A percentile compares a stretch with the other conserved stretches of the same genome.
phyloP scores from a whole-genome alignment of 2,888 invertebrate species.

The Rotaria socialis region DNA sequence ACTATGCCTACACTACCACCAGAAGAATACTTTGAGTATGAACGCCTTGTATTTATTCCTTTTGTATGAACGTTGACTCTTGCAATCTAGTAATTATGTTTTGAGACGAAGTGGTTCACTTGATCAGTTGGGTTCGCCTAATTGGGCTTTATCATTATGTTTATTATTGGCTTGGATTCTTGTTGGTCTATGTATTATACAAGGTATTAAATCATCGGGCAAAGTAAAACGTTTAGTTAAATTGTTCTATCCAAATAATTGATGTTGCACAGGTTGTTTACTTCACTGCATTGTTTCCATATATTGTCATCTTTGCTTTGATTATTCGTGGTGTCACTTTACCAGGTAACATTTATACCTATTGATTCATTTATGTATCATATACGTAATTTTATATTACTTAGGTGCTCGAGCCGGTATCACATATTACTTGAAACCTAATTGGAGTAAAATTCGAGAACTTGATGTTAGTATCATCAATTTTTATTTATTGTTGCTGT shows the following conservation, averaged over 20 bases:
- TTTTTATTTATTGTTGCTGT: too few relatives aligned
- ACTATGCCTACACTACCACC: background rate
- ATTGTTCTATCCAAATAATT: too few relatives aligned
- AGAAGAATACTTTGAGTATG: conserved; percentile 25
- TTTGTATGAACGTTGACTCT: too few relatives aligned
- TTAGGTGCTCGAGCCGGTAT: conserved; percentile 40
- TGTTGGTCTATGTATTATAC: conserved; percentile 39
- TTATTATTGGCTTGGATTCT: conserved; percentile 45
- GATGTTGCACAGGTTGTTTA: conserved; percentile 40
- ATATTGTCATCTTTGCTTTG: conserved; percentile 43
- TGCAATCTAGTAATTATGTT: background rate
- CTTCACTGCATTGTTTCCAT: conserved; percentile 45
- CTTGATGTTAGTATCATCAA: conserved; percentile 9
- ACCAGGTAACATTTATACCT: background rate
- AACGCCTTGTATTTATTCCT: background rate
- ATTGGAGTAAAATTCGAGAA: conserved; percentile 40
- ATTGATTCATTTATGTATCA: too few relatives aligned
- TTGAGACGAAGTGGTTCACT: conserved; percentile 10
- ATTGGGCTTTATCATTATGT: conserved; percentile 43
- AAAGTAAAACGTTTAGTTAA: conserved; percentile 23
- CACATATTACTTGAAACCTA: conserved; percentile 40
- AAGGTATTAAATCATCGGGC: conserved; percentile 46
- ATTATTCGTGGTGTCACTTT: conserved; percentile 38
- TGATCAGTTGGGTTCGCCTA: conserved; percentile 32
- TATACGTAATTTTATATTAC: too few relatives aligned